Evolutionary conservation across 2,888 invertebrate genomes (phyloP).

Genomic region (Acleris laterana): DNA sequence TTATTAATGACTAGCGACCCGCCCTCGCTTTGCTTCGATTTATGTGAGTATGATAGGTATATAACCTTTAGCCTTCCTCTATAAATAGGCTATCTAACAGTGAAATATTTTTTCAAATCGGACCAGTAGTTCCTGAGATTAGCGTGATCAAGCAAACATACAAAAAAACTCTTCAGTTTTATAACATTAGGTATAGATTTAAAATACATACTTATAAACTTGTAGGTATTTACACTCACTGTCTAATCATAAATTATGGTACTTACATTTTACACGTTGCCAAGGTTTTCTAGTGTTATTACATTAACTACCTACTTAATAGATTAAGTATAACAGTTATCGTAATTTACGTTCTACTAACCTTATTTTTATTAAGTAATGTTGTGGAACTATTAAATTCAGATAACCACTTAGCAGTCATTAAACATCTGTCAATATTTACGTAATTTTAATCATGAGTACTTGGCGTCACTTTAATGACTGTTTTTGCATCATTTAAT

Average conservation of each 20-base stretch:
- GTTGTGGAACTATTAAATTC: conserved; percentile 26
- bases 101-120: too few species aligned
- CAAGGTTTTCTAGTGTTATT: conserved; percentile 20
- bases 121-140: too few species aligned
- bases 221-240: conserved; percentile 24
- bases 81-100: too few species aligned
- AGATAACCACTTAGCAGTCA: conserved; percentile 26
- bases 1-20: too few species aligned
- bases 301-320: conserved; percentile 25
- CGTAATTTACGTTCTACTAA: conserved; percentile 25
- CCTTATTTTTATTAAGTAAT: conserved; percentile 29
- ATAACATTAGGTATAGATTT: too few species aligned
- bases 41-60: too few species aligned
- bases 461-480: too few species aligned
- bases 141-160: too few species aligned
- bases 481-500: conserved; percentile 10
- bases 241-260: conserved; percentile 25
- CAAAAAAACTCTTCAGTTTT: too few species aligned
- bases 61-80: too few species aligned
- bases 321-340: conserved; percentile 29
- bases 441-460: not conserved
- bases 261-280: conserved; percentile 21
- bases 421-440: conserved; percentile 28
- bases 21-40: too few species aligned
- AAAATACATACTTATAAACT: not conserved